Base-by-base conservation (phyloP, 2,113 vertebrate species). In the Neopipo cinnamomea region DNA sequence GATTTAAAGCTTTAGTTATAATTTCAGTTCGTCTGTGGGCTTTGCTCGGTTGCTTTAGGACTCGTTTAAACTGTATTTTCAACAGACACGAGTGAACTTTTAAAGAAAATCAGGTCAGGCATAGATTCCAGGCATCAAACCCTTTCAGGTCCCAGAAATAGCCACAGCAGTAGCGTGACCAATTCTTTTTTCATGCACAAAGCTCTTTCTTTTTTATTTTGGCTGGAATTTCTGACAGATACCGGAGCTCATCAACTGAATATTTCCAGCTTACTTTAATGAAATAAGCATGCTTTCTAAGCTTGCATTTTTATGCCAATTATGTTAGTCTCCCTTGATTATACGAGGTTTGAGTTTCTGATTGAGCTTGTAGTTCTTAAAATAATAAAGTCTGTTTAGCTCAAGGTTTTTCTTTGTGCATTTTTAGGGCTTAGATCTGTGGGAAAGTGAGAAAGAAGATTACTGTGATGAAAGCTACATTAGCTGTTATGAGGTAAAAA, bases 71-170 rank as follows among this genome's bases (percentile, higher is more conserved):
- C 73, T 85, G 56, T 65, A 19, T 89, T 79, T 90, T 87, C 93
- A 50, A 30, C 22, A 46, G 85, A 94, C 92, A 74, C 47, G 82
- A 78, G 56, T 84, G 93, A 96, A 97, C 92, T 97, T 97, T 97
- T 93, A 91, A 95, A 95, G 90, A 56, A 96, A 97, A 97, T 73
- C 88, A 96, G 96, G 95, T 97, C 95, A 97, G 89, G 37, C 83
- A 62, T 94, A 92, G 95, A 97, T 96, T 94, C 39, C 42, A 65
- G 96, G 96, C 95, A 96, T 96, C 74, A 93, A 80, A 86, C 77
- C 91, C 95, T 72, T 73, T 88, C 88, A 71, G 78, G 88, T 94
- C 92, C 87, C 67, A 90, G 93, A 96, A 97, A 96, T 85, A 96
- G 93, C 88, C 91, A 21, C 74, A 55, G 58, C 58, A 94, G 94